Percentiles rank a stretch among this genome's conserved stretches.
Evolutionary conservation across 2,113 vertebrate species (phyloP).

Genomic region (Turdus rufiventris): DNA sequence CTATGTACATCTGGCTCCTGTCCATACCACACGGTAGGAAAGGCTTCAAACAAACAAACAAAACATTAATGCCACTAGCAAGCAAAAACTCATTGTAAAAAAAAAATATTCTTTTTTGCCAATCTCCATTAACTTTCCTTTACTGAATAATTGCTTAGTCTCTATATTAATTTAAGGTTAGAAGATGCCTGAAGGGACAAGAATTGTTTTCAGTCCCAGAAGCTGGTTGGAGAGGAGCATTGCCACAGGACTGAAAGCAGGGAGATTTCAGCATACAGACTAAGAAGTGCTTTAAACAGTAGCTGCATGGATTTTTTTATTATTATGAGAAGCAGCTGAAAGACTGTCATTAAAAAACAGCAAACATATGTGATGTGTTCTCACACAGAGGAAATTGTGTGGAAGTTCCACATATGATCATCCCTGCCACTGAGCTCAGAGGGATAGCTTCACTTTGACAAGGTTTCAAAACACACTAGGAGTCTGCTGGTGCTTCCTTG

Average conservation of each 20-base stretch:
- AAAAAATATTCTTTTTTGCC: neutral
- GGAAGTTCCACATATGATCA: neutral
- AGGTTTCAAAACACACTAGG: neutral
- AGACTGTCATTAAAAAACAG: constrained; percentile 19
- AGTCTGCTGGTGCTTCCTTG: neutral
- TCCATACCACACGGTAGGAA: neutral
- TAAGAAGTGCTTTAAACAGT: neutral
- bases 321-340: neutral
- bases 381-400: neutral
- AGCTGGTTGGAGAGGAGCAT: neutral
- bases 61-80: neutral
- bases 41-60: neutral
- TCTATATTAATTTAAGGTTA: neutral
- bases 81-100: neutral
- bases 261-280: neutral
- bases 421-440: neutral
- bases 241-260: neutral
- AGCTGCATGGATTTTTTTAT: neutral
- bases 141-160: neutral
- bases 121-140: neutral
- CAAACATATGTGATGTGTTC: neutral
- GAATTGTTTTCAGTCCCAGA: neutral
- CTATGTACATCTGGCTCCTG: neutral
- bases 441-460: neutral
- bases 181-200: neutral